Conservation (phyloP, 2,888 invertebrate genomes). For the Actias luna region DNA sequence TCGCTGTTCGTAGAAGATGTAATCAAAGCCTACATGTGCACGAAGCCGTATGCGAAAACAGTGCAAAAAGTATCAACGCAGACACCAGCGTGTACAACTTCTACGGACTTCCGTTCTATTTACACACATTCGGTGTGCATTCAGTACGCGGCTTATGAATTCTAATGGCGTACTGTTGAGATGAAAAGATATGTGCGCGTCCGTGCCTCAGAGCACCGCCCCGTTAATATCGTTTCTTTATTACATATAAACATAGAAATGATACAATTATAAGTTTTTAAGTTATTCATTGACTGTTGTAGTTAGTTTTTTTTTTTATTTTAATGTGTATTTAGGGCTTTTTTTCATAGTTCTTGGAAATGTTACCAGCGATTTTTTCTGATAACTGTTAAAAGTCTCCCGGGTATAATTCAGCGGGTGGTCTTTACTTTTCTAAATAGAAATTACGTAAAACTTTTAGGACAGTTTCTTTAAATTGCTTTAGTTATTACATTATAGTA, state of each 20-base stretch:
- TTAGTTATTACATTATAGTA: no score
- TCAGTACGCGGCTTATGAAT: constrained; percentile 60
- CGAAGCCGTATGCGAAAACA: constrained; percentile 1
- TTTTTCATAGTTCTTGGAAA: not conserved
- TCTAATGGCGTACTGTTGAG: constrained; percentile 64
- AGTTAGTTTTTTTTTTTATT: not conserved
- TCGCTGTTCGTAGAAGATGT: not conserved
- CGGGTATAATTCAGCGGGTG: not conserved
- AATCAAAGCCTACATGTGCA: constrained; percentile 3
- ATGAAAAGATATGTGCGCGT: constrained; percentile 71
- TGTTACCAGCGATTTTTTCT: not conserved
- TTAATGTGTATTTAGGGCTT: not conserved
- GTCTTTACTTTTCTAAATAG: not conserved
- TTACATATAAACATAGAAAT: constrained; percentile 1
- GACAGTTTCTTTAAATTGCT: no score
- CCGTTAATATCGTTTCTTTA: constrained; percentile 4
- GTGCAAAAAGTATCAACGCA: constrained; percentile 8
- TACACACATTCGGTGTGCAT: constrained; percentile 64
- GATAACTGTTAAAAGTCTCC: not conserved
- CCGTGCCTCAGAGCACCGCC: constrained; percentile 39
- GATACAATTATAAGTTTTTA: not conserved
- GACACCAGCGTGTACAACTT: constrained; percentile 6
- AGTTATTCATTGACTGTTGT: not conserved
- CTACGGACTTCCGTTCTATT: constrained; percentile 66
- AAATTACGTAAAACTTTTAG: no score